These are phyloP conservation scores for Stenodera caucasica DNA, from an alignment of 2,888 invertebrate species.

Conservation along the genomic window DNA sequence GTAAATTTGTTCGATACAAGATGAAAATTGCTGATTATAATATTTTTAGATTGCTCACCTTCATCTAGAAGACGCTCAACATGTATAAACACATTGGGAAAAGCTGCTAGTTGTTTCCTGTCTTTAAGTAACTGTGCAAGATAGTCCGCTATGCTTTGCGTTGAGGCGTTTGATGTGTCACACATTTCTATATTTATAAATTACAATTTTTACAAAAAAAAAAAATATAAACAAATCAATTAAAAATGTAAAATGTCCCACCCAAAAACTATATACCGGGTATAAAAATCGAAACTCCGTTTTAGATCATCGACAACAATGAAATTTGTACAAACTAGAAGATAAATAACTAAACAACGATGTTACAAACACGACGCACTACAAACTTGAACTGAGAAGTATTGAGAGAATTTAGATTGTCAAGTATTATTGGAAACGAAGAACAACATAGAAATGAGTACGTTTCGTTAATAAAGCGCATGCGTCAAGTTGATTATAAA, in stretches of 20 bases:
- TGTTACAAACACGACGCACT: constrained; percentile 30
- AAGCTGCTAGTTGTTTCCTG: constrained; percentile 99
- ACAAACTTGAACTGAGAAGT: constrained; percentile 33
- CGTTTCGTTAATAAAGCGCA: constrained; percentile 26
- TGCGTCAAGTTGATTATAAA: constrained; percentile 27
- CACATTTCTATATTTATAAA: too few relatives aligned
- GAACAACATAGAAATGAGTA: constrained; percentile 11
- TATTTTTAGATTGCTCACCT: constrained; percentile 69
- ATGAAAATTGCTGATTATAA: not conserved
- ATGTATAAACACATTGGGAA: constrained; percentile 99
- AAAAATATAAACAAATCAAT: not conserved
- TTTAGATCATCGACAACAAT: not conserved
- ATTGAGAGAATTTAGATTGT: constrained; percentile 15
- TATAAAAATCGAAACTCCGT: not conserved
- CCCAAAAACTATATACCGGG: not conserved
- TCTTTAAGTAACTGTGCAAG: constrained; percentile 99
- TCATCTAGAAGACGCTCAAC: constrained; percentile 98
- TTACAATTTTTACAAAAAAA: constrained; percentile 18
- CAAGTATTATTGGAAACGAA: not conserved
- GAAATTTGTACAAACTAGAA: not conserved
- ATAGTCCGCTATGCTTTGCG: constrained; percentile 98
- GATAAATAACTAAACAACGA: constrained; percentile 18
- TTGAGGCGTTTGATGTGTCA: constrained; percentile 61
- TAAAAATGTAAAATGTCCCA: not conserved
- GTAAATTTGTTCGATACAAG: not conserved